Percentiles rank a stretch among this genome's conserved stretches.
These are phyloP conservation scores for Conops quadrifasciatus DNA, from an alignment of 2,888 invertebrate species.

Conservation along the genomic window DNA sequence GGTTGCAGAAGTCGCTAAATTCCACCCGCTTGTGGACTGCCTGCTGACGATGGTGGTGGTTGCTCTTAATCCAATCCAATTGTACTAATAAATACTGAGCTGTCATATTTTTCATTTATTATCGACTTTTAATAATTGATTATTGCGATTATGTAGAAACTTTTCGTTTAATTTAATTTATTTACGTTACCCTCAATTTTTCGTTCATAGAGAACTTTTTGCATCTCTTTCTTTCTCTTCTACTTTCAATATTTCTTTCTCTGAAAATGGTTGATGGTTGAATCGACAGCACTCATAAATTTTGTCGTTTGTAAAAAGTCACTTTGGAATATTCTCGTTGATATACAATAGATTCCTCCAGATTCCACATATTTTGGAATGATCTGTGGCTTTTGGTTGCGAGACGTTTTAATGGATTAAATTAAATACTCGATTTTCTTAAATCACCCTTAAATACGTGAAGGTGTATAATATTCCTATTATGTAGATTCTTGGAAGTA, in stretches of 20 bases:
- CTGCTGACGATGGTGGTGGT: background rate
- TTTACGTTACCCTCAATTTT: constrained; percentile 1
- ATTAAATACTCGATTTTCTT: too few species aligned
- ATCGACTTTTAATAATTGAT: constrained; percentile 33
- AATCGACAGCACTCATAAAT: background rate
- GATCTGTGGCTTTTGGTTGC: too few species aligned
- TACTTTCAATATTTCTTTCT: background rate
- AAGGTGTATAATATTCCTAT: too few species aligned
- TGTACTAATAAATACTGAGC: background rate
- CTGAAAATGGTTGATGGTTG: background rate
- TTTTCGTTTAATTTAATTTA: constrained; percentile 32
- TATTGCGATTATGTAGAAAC: background rate
- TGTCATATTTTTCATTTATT: constrained; percentile 29
- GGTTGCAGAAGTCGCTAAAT: background rate
- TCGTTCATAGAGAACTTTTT: background rate
- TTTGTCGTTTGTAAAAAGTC: too few species aligned
- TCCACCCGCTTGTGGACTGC: background rate
- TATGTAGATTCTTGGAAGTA: too few species aligned
- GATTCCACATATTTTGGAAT: too few species aligned
- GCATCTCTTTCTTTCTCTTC: too few species aligned
- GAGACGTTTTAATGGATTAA: too few species aligned
- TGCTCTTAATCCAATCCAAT: background rate
- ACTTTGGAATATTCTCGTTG: too few species aligned
- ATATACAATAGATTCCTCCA: too few species aligned
- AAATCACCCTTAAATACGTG: too few species aligned